Evolutionary conservation across 2,797 vertebrate species (phyloP), one percentile per base, ranked within the genome.

Genomic region (Aeoliscus strigatus): DNA sequence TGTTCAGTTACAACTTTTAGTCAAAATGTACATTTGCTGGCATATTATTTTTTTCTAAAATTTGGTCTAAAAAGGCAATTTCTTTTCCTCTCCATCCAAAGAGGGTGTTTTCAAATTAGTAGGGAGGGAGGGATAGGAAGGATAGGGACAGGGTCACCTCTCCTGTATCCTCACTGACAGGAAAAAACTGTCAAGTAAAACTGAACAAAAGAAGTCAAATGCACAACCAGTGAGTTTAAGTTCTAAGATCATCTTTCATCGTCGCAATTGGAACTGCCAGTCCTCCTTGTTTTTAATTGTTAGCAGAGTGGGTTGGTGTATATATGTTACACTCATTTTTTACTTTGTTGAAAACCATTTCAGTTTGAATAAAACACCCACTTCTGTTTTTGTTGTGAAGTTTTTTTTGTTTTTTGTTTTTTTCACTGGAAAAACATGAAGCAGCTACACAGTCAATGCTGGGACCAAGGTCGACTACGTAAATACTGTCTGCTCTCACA

Each of bases 171-270:
- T n/a, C n/a, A n/a, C n/a, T n/a, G n/a, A n/a, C n/a, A n/a, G n/a
- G n/a, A n/a, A n/a, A n/a, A n/a, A n/a, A n/a, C n/a, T n/a, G 71
- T 59, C 59, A 67, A 10, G 63, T 60, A 42, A 69, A 78, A 80
- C 75, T 70, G 63, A 76, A 67, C 69, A 60, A 49, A 55, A 45
- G 31, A 42, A 39, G 40, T 14, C 34, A 31, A n/a, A n/a, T n/a
- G n/a, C n/a, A n/a, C n/a, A n/a, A n/a, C n/a, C n/a, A n/a, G n/a
- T n/a, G n/a, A n/a, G n/a, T n/a, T n/a, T n/a, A n/a, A n/a, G n/a
- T n/a, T 21, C 18, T 21, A 21, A 3, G 3, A 48, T 53, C 53
- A 69, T 75, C 48, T 51, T 48, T 35, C 33, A 10, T 70, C 67
- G 60, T 61, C 47, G 61, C 77, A 66, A 72, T 47, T 56, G 14